Evolutionary conservation across 2,888 invertebrate species (phyloP).

Genomic region (Drosophila peninsularis): DNA sequence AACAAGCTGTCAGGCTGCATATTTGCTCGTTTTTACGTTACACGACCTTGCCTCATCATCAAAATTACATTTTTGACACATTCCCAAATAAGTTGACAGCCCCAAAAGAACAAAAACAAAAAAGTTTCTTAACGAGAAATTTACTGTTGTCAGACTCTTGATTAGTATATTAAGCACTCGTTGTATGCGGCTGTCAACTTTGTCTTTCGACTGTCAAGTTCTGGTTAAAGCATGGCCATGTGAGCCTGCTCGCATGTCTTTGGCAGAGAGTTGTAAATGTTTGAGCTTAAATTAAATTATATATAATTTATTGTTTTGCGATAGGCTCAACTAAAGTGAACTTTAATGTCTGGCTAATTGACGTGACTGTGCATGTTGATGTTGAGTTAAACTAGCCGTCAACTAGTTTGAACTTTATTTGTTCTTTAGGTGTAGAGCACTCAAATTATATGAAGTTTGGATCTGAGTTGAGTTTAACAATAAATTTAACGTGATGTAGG

Average conservation of each 20-base stretch:
- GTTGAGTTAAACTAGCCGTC: no score
- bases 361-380: not conserved
- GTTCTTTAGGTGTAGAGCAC: not conserved
- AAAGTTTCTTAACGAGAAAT: not conserved
- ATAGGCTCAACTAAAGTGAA: not conserved
- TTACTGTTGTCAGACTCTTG: not conserved
- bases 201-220: not conserved
- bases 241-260: not conserved
- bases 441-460: not conserved
- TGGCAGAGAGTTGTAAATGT: not conserved
- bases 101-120: not conserved
- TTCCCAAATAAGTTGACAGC: not conserved
- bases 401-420: not conserved
- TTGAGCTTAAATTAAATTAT: not conserved
- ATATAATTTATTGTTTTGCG: not conserved
- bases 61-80: not conserved
- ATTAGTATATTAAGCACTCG: slow-evolving; percentile 2
- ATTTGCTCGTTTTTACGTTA: not conserved
- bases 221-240: not conserved
- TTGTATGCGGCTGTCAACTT: not conserved
- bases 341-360: not conserved
- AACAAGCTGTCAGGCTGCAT: not conserved
- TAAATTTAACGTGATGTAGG: not conserved
- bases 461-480: not conserved
- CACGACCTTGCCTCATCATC: not conserved